phyloP scores from a whole-genome alignment of 2,888 invertebrate species.

The Megastigmus dorsalis region DNA sequence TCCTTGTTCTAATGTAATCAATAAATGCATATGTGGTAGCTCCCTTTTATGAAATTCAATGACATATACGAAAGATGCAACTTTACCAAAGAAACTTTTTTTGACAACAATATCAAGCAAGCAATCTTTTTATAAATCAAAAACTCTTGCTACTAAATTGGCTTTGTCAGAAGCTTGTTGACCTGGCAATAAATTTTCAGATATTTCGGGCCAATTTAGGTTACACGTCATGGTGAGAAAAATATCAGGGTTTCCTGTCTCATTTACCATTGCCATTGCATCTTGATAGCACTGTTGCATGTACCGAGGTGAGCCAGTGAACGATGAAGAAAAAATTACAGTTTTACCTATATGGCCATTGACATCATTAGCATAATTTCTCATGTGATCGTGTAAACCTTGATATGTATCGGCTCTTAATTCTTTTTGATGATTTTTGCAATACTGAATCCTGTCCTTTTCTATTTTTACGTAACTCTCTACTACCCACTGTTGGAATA shows the following conservation, averaged over 20 bases:
- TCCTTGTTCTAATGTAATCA: constrained; percentile 35
- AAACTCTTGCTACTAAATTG: constrained; percentile 49
- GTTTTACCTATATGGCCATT: not conserved
- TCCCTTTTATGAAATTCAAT: constrained; percentile 52
- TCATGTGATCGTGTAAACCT: constrained; percentile 47
- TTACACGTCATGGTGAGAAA: constrained; percentile 57
- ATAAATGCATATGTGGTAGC: constrained; percentile 51
- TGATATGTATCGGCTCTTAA: constrained; percentile 44
- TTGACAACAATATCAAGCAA: constrained; percentile 45
- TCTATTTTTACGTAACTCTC: constrained; percentile 45
- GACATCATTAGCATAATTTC: constrained; percentile 3
- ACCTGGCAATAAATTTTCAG: constrained; percentile 51
- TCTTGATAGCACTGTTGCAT: constrained; percentile 57
- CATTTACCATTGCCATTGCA: constrained; percentile 55
- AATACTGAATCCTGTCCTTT: too few relatives aligned
- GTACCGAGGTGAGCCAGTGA: constrained; percentile 54
- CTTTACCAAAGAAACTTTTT: constrained; percentile 52
- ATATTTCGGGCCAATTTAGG: constrained; percentile 57
- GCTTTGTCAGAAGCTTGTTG: constrained; percentile 56
- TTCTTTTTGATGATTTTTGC: constrained; percentile 23
- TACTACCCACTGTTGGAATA: constrained; percentile 26
- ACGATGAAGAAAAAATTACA: constrained; percentile 55
- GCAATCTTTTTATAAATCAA: constrained; percentile 40
- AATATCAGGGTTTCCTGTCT: constrained; percentile 54
- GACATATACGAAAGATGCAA: constrained; percentile 42